Conservation (phyloP, 2,113 vertebrate genomes). For the Pipa parva region DNA sequence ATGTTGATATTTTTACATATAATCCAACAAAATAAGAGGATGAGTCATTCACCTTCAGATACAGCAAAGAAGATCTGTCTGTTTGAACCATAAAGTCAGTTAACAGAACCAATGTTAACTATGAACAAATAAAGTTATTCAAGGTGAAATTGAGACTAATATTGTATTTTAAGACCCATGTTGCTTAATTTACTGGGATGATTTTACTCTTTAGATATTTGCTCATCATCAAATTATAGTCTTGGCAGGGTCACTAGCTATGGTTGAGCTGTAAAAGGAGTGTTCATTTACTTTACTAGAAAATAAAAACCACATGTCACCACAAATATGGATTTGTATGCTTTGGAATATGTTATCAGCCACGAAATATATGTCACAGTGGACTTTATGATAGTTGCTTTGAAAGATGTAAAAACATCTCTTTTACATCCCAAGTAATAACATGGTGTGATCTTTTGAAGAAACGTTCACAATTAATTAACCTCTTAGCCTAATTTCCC, state of each 20-base stretch:
- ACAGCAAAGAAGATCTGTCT: too few species aligned
- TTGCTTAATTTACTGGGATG: constrained; percentile 26
- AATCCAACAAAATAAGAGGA: too few species aligned
- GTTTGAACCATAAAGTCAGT: too few species aligned
- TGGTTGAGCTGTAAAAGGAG: constrained; percentile 5
- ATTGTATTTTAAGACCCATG: constrained; percentile 8
- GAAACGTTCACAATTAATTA: constrained; percentile 62
- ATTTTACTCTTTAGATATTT: constrained; percentile 27
- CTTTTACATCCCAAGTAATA: constrained; percentile 48
- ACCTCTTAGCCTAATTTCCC: constrained; percentile 57
- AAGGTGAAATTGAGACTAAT: constrained; percentile 8
- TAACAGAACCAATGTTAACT: too few species aligned
- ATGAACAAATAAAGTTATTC: background rate
- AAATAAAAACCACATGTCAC: constrained; percentile 37
- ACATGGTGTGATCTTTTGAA: constrained; percentile 61
- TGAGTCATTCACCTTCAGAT: too few species aligned
- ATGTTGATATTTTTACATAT: too few species aligned
- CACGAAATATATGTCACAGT: constrained; percentile 30
- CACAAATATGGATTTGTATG: constrained; percentile 33
- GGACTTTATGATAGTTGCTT: constrained; percentile 24
- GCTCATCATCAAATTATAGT: constrained; percentile 16
- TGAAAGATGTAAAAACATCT: constrained; percentile 35
- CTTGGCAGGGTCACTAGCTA: constrained; percentile 30
- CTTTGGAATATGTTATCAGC: constrained; percentile 24
- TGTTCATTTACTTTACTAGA: constrained; percentile 24